phyloP scores from a whole-genome alignment of 2,797 vertebrate species.

The Mormyrus proboscirostris region DNA sequence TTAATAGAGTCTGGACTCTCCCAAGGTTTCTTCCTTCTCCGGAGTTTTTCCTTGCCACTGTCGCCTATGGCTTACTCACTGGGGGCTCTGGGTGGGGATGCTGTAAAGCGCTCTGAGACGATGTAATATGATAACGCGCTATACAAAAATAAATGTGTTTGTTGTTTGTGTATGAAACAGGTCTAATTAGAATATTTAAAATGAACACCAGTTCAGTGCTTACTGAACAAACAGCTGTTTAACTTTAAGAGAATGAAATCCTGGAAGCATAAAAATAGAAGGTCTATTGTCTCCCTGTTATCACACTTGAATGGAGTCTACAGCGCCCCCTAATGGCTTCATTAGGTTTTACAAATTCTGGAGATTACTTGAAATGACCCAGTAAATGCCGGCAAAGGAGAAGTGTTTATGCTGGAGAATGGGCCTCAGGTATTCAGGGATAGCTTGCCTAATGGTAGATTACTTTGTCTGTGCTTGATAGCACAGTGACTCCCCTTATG shows the following conservation, averaged over 20 bases:
- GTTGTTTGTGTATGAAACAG: background rate
- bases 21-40: too few relatives aligned
- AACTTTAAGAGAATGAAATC: background rate
- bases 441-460: background rate
- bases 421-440: background rate
- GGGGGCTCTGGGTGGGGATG: too few relatives aligned
- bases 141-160: too few relatives aligned
- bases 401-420: background rate
- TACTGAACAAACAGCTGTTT: background rate
- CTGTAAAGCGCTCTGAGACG: too few relatives aligned
- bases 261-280: background rate
- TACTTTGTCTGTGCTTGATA: background rate
- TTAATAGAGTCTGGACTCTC: too few relatives aligned
- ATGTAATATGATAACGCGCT: too few relatives aligned
- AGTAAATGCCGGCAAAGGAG: background rate
- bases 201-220: background rate
- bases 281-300: background rate
- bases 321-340: background rate
- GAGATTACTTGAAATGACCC: background rate
- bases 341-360: background rate
- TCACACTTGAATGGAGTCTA: background rate
- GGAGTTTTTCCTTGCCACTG: too few relatives aligned
- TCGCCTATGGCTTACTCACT: too few relatives aligned
- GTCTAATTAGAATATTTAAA: background rate
- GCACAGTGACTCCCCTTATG: background rate